Evolutionary conservation across 2,797 vertebrate genomes (phyloP).

Genomic region (Scarus forsteni): DNA sequence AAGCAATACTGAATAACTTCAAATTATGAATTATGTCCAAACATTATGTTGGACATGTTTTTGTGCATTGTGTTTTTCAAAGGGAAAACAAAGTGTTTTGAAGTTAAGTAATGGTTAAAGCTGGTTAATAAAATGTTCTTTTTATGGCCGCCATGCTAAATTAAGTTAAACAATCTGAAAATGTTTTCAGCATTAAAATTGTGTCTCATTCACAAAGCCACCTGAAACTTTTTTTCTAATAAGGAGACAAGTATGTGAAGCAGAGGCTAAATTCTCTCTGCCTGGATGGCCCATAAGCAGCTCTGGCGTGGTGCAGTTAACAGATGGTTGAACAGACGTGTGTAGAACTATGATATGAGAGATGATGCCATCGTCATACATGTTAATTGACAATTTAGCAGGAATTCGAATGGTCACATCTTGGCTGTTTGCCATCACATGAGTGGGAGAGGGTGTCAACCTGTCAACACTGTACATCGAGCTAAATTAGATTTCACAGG

Average conservation of each 20-base stretch:
- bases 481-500: conserved; percentile 32
- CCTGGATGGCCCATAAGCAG: not conserved
- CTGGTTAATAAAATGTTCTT: too few species aligned
- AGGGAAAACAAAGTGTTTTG: too few species aligned
- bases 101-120: too few species aligned
- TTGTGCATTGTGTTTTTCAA: too few species aligned
- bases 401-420: conserved; percentile 42
- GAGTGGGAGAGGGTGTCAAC: conserved; percentile 41
- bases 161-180: too few species aligned
- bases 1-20: too few species aligned
- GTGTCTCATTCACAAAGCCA: not conserved
- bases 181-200: too few species aligned
- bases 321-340: conserved; percentile 57
- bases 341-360: conserved; percentile 19
- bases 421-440: conserved; percentile 12
- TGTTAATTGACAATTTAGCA: conserved; percentile 61
- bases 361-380: conserved; percentile 57
- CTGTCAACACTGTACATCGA: conserved; percentile 35
- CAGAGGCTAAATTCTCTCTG: not conserved
- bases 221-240: conserved; percentile 14
- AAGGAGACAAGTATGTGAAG: conserved; percentile 16
- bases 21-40: too few species aligned
- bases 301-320: conserved; percentile 31
- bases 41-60: too few species aligned
- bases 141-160: too few species aligned